A percentile compares a stretch with the other conserved stretches of the same genome.
These are phyloP conservation scores for Rhinopomastus cyanomelas DNA, from an alignment of 2,113 vertebrate species.

Conservation along the genomic window DNA sequence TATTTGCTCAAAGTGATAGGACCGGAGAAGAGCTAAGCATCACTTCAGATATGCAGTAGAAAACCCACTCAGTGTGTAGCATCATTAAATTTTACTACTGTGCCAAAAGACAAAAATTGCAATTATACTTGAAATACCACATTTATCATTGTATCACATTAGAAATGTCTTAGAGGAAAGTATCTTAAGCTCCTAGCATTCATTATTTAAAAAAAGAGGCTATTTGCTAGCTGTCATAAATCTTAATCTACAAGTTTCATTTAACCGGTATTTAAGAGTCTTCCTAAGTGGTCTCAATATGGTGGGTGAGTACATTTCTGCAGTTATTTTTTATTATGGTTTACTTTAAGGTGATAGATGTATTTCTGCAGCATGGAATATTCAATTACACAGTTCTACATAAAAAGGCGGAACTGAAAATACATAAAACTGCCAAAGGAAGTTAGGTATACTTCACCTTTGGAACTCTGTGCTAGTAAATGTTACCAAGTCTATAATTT, in stretches of 20 bases:
- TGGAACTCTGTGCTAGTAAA: constrained; percentile 26
- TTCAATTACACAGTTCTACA: not conserved
- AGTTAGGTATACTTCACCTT: not conserved
- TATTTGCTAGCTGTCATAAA: constrained; percentile 20
- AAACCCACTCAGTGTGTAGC: not conserved
- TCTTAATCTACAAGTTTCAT: constrained; percentile 38
- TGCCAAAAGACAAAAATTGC: not conserved
- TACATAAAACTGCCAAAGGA: constrained; percentile 5
- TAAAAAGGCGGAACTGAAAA: not conserved
- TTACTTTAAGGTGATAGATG: not conserved
- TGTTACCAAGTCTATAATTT: not conserved
- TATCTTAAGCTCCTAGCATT: not conserved
- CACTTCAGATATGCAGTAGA: not conserved
- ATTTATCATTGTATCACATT: not conserved
- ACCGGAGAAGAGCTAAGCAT: not conserved
- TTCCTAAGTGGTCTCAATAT: not conserved
- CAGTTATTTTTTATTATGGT: not conserved
- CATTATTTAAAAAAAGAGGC: not conserved
- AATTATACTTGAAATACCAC: constrained; percentile 13
- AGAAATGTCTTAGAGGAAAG: constrained; percentile 57
- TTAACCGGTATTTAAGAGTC: constrained; percentile 35
- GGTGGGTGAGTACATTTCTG: not conserved
- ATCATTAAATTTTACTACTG: not conserved
- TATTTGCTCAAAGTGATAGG: not conserved
- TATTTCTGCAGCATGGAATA: not conserved